Evolutionary conservation across 1,140 invertebrate genomes (phyloP).

Genomic region (Neodiprion fabricii): DNA sequence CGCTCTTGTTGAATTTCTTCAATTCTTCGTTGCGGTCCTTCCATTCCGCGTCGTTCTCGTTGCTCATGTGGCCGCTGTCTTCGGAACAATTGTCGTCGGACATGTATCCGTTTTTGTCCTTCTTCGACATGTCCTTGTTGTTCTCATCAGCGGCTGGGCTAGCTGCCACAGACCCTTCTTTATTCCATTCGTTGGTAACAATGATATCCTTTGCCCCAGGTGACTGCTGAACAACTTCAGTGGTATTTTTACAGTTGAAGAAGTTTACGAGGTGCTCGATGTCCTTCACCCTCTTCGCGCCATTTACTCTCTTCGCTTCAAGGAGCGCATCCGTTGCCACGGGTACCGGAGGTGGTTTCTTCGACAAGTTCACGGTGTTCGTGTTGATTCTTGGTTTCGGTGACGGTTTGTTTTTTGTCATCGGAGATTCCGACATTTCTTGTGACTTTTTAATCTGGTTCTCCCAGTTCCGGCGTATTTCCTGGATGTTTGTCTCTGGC

Average conservation of each 20-base stretch:
- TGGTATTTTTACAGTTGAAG: slow-evolving; percentile 57
- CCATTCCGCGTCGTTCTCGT: slow-evolving; percentile 66
- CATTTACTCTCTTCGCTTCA: slow-evolving; percentile 11
- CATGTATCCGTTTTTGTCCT: slow-evolving; percentile 47
- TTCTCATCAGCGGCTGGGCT: neutral
- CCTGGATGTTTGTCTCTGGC: slow-evolving; percentile 41
- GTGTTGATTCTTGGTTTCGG: slow-evolving; percentile 25
- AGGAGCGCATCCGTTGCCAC: slow-evolving; percentile 9
- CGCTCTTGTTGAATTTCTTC: slow-evolving; percentile 32
- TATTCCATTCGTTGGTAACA: slow-evolving; percentile 37
- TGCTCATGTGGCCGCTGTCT: slow-evolving; percentile 80
- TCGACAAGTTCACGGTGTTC: slow-evolving; percentile 23
- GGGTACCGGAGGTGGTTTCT: slow-evolving; percentile 1
- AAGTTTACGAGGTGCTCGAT: slow-evolving; percentile 59
- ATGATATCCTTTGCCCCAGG: slow-evolving; percentile 25
- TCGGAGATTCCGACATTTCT: neutral
- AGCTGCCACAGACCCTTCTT: slow-evolving; percentile 23
- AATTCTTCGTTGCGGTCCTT: slow-evolving; percentile 31
- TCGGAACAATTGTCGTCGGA: slow-evolving; percentile 69
- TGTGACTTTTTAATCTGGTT: slow-evolving; percentile 36
- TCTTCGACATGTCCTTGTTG: slow-evolving; percentile 25
- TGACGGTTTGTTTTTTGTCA: slow-evolving; percentile 16
- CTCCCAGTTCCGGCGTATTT: slow-evolving; percentile 54
- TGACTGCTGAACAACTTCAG: slow-evolving; percentile 11
- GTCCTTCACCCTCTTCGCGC: slow-evolving; percentile 42